Conservation (phyloP, 1,140 invertebrate species). For the Plectrocnemia conspersa region DNA sequence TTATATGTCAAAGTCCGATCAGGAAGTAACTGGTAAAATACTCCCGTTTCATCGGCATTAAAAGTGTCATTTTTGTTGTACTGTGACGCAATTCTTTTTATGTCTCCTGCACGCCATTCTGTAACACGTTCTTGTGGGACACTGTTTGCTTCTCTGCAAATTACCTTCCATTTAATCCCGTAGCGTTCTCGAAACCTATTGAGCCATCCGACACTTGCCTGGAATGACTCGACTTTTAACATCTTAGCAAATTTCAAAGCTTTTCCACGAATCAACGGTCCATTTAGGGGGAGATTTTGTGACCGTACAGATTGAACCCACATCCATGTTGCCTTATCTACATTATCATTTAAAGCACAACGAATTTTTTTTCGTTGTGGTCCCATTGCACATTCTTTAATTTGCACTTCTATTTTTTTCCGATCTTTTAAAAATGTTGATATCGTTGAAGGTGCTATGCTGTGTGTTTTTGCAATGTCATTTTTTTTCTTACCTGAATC, state of each 20-base stretch:
- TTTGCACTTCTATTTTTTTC: not conserved
- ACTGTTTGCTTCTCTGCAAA: not conserved
- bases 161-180: not conserved
- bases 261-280: not conserved
- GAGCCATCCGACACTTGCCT: not conserved
- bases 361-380: not conserved
- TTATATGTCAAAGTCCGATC: slow-evolving; percentile 44
- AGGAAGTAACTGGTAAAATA: slow-evolving; percentile 46
- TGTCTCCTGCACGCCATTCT: not conserved
- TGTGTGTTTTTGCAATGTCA: not conserved
- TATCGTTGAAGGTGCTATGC: not conserved
- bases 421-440: not conserved
- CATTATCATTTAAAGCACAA: not conserved
- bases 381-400: not conserved
- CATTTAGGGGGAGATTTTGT: not conserved
- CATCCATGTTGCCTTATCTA: not conserved
- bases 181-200: not conserved
- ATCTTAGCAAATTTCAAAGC: not conserved
- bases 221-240: not conserved
- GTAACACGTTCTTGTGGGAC: not conserved
- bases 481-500: not conserved
- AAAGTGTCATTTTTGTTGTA: slow-evolving; percentile 45
- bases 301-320: not conserved
- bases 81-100: too few species aligned
- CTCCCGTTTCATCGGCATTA: slow-evolving; percentile 49